Percentiles rank a stretch among this genome's conserved stretches.
phyloP scores from a whole-genome alignment of 2,888 invertebrate species.

The Dynastes grantii region DNA sequence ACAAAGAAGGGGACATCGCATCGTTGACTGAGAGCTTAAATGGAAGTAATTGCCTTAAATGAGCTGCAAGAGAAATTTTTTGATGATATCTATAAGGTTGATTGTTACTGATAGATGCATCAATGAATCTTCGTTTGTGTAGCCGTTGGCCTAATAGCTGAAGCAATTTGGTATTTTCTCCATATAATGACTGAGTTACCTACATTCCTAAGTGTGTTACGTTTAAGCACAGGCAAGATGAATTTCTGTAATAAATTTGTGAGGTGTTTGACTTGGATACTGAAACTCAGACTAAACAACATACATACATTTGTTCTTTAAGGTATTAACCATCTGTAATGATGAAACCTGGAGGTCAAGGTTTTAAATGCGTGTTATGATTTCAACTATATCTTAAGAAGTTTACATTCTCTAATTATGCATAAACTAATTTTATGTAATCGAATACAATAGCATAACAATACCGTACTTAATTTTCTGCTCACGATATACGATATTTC shows the following conservation, averaged over 20 bases:
- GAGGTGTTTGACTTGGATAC: too few species aligned
- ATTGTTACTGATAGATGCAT: constrained; percentile 11
- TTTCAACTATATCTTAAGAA: not conserved
- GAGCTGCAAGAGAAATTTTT: constrained; percentile 22
- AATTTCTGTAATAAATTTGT: too few species aligned
- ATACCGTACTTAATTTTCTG: not conserved
- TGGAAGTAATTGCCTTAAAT: constrained; percentile 28
- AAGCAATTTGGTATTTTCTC: not conserved
- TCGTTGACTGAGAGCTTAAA: constrained; percentile 12
- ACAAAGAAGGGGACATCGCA: constrained; percentile 10
- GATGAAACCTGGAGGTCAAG: too few species aligned
- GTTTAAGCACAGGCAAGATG: too few species aligned
- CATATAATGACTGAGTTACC: not conserved
- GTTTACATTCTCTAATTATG: not conserved
- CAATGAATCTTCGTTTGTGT: not conserved
- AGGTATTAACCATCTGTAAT: too few species aligned
- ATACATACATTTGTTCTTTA: too few species aligned
- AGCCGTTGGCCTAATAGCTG: not conserved
- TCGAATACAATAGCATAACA: not conserved
- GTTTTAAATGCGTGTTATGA: not conserved
- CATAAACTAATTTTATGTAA: constrained; percentile 8
- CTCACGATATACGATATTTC: not conserved
- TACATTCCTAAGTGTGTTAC: too few species aligned
- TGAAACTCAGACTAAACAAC: too few species aligned
- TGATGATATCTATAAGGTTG: constrained; percentile 20